These are phyloP conservation scores for Hylaeus anthracinus DNA, from an alignment of 1,140 invertebrate genomes.

Conservation along the genomic window DNA sequence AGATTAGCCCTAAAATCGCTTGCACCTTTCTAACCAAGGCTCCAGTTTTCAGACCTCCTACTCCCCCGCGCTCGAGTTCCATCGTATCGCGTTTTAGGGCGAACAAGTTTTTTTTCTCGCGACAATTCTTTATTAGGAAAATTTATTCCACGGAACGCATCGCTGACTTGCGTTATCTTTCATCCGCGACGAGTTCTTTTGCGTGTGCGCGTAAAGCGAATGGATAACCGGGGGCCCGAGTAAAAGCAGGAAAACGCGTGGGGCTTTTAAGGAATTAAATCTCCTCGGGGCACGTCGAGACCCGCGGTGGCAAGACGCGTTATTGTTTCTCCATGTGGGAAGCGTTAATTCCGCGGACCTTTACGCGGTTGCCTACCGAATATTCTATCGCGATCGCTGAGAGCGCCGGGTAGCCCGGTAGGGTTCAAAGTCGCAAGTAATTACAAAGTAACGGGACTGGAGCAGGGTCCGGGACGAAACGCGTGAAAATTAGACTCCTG, in stretches of 20 bases:
- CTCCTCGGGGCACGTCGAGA: not conserved
- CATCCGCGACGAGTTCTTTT: constrained; percentile 21
- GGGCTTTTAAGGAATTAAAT: constrained; percentile 55
- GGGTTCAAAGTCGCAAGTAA: no score
- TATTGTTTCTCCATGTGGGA: constrained; percentile 31
- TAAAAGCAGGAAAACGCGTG: constrained; percentile 38
- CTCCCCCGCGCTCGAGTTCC: no score
- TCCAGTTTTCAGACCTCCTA: no score
- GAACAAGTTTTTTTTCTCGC: not conserved
- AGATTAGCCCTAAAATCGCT: no score
- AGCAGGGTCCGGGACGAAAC: no score
- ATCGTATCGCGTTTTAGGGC: no score
- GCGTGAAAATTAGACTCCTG: no score
- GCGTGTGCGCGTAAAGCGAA: constrained; percentile 14
- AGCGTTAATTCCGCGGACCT: constrained; percentile 28
- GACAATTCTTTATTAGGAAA: constrained; percentile 28
- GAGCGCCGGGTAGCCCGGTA: no score
- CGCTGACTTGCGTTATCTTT: constrained; percentile 44
- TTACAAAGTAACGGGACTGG: no score
- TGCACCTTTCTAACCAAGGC: no score
- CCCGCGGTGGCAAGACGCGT: not conserved
- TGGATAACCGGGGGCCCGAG: constrained; percentile 9
- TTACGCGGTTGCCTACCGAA: not conserved
- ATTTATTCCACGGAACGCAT: constrained; percentile 28
- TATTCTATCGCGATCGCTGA: not conserved